Evolutionary conservation across 1,140 invertebrate species (phyloP), one percentile per base, ranked within the genome.

Genomic region (Philopotamus ludificatus): DNA sequence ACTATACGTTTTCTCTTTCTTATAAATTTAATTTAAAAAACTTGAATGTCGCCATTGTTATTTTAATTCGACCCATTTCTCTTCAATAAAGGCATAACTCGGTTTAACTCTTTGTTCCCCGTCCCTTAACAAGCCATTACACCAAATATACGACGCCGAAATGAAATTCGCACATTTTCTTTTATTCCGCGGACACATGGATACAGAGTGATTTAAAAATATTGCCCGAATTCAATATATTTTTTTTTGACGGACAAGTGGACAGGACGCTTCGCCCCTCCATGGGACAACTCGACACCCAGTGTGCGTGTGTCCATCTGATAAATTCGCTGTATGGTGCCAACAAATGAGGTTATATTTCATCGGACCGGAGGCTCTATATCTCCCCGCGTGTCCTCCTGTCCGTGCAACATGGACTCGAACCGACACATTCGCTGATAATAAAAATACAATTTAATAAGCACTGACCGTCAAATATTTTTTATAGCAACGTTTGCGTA

Each of bases 301-400:
- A n/a, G n/a, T n/a, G n/a, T 66, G 65, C 57, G 65, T 61, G 65
- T 41, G 65, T 55, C 60, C 45, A 66, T 66, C 65, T 66, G 65
- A 66, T 66, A 66, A 66, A 66, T 66, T 61, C 57, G 58, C 49
- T 66, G 60, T 66, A 61, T 66, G 65, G 57, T 49, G 49, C 58
- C 65, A 66, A 54, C 58, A 66, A 66, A 66, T 66, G 65, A 66
- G 65, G 65, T 61, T 57, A 66, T 66, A 66, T 66, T 66, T 66
- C 65, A 66, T 26, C 22, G 21, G 39, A 18, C 34, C 47, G 57
- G 39, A 41, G 41, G 65, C 65, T 49, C 25, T 47, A 47, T 47
- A 7, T 20, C 44, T 47, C 10, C 10, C 18, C 8, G 18, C 44
- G 18, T 47, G 44, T 4, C 44, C 4, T 9, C 44, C 10, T n/a